Percentiles rank a stretch among this genome's conserved stretches.
Conservation (phyloP, 1,140 invertebrate species). For the Rhopalosiphum padi region DNA sequence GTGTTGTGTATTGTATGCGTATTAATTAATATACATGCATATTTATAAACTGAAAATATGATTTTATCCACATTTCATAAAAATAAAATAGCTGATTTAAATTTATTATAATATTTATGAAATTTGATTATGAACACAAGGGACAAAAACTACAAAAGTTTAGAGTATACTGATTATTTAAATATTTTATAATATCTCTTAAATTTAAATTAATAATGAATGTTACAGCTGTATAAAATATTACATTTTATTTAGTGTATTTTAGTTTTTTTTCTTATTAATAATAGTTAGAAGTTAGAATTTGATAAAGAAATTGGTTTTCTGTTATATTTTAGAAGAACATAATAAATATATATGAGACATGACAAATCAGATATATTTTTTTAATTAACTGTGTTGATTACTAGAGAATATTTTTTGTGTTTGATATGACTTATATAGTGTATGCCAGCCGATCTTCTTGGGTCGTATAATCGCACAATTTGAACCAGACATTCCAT, state of each 20-base stretch:
- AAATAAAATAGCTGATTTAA: background rate
- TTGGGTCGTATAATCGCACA: constrained; percentile 64
- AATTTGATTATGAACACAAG: background rate
- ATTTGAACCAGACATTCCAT: constrained; percentile 60
- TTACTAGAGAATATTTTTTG: constrained; percentile 49
- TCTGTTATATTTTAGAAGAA: background rate
- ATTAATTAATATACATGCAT: background rate
- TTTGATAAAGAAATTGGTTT: background rate
- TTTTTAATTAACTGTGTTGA: background rate
- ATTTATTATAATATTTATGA: background rate
- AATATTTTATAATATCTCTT: background rate
- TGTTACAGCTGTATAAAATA: background rate
- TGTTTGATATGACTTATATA: constrained; percentile 43
- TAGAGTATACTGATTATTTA: background rate
- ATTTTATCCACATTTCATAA: background rate
- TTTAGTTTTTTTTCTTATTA: background rate
- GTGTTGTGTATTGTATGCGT: background rate
- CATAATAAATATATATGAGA: background rate
- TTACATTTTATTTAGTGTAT: background rate
- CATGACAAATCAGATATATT: background rate
- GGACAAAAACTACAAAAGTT: background rate
- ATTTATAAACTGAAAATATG: background rate
- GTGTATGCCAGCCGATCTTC: constrained; percentile 61
- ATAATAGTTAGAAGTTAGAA: constrained; percentile 13
- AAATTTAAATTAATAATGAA: background rate